Percentiles rank a stretch among this genome's conserved stretches.
phyloP scores from a whole-genome alignment of 92 coral and sea anemone species.

The Zoanthus gigantus region DNA sequence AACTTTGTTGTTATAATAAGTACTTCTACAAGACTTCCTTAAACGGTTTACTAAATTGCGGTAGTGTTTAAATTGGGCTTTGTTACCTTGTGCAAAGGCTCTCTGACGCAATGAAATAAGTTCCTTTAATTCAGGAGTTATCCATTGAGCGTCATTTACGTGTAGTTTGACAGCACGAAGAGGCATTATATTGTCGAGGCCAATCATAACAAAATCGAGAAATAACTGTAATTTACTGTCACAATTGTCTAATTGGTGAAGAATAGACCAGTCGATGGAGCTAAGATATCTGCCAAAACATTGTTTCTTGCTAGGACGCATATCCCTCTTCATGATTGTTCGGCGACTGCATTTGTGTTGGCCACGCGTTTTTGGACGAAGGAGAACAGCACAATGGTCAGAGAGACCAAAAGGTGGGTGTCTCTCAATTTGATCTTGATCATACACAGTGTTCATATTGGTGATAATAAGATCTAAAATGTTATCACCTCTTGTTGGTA shows the following conservation, averaged over 20 bases:
- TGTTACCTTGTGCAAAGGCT: neutral
- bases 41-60: neutral
- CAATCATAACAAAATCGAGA: neutral
- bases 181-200: constrained; percentile 1
- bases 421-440: neutral
- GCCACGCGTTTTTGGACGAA: too few relatives aligned
- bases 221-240: neutral
- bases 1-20: neutral
- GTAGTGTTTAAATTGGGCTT: neutral
- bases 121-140: neutral
- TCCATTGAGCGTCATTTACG: neutral
- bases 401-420: constrained; percentile 8
- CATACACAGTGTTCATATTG: neutral
- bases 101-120: neutral
- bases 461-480: neutral
- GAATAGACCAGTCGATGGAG: neutral
- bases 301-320: neutral
- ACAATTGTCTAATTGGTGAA: neutral
- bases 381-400: too few relatives aligned
- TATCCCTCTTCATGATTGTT: neutral
- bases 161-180: neutral
- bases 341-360: too few relatives aligned
- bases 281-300: neutral
- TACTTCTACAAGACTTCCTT: neutral
- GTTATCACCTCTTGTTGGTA: constrained; percentile 11